Evolutionary conservation across 2,113 vertebrate genomes (phyloP).

Genomic region (Microtus ochrogaster): DNA sequence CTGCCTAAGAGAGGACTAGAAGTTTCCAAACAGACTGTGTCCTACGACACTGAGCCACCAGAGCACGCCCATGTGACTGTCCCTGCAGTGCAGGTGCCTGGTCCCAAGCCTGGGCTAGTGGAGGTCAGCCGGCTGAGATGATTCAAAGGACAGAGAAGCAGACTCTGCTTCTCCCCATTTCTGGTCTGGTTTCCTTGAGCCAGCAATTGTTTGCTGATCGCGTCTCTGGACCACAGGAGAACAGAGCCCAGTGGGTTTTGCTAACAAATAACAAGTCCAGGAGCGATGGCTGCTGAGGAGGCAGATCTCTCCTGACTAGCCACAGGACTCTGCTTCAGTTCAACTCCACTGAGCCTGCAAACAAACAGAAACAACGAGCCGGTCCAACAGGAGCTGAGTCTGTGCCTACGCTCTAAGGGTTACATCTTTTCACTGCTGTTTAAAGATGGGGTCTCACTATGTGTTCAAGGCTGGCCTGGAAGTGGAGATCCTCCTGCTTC

Average conservation of each 20-base stretch:
- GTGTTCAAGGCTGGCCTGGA: not conserved
- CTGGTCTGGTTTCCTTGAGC: not conserved
- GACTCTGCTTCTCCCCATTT: not conserved
- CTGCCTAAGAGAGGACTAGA: fast-evolving
- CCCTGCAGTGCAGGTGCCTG: not conserved
- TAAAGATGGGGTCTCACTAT: not conserved
- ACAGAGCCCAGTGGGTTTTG: not conserved
- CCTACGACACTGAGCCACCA: fast-evolving
- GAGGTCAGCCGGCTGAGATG: not conserved
- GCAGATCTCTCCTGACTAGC: not conserved
- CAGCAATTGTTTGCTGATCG: not conserved
- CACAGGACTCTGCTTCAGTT: not conserved
- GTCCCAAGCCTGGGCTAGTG: not conserved
- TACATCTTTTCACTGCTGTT: not conserved
- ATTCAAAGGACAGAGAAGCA: not conserved
- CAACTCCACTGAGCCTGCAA: not conserved
- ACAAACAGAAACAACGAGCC: not conserved
- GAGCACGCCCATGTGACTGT: fast-evolving
- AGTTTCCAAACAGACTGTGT: not conserved
- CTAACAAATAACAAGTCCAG: not conserved
- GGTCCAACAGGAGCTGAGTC: not conserved
- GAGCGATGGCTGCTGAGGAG: not conserved
- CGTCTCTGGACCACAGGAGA: not conserved
- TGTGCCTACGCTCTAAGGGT: not conserved
- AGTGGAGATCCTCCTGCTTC: not conserved